Base-by-base conservation (phyloP, 2,888 invertebrate genomes). In the Eudemis profundana region DNA sequence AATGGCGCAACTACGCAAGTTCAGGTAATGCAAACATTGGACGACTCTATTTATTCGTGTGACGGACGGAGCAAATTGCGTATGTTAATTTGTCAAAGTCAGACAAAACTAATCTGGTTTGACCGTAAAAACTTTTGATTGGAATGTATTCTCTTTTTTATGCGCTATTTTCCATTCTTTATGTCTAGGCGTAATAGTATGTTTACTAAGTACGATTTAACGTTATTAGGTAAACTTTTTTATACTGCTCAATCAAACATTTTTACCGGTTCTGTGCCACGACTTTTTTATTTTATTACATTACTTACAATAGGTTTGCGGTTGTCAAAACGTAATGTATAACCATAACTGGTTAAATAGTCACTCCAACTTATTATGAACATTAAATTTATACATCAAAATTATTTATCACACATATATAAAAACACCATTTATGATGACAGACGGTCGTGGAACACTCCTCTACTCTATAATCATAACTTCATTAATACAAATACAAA, bases 11-110 rank as follows among this genome's bases (percentile, higher is more conserved):
- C 19, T 14, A 12, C 19, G 3, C 71, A 74, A 76, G 70, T 69
- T 68, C 67, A 71, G 66, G 70, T 72, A 80, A 81, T 83, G 76
- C 79, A 78, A 50, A 57, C 50, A 59, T 56, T 63, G 36, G 54
- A 63, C 27, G 33, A 21, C 44, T 51, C 17, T 59, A 36, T 64
- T 64, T 64, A 49, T 19, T 42, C 44, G 8, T 33, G 51, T 10
- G 51, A 51, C 36, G 46, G 19, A n/a, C 42, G 49, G 15, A 42
- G 17, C 17, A 63, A 57, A 63, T 50, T 50, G 56, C 29, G 44
- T 36, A 56, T 63, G 63, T 56, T 63, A 59, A 59, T 59, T 51
- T 51, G 49, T 51, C 51, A 51, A 64, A 51, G 51, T 59, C 62
- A 8, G 42, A 49, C 46, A 61, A 42, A 54, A 62, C 40, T 56